Base-by-base conservation (phyloP, 2,888 invertebrate species). In the Augiades crinisus region DNA sequence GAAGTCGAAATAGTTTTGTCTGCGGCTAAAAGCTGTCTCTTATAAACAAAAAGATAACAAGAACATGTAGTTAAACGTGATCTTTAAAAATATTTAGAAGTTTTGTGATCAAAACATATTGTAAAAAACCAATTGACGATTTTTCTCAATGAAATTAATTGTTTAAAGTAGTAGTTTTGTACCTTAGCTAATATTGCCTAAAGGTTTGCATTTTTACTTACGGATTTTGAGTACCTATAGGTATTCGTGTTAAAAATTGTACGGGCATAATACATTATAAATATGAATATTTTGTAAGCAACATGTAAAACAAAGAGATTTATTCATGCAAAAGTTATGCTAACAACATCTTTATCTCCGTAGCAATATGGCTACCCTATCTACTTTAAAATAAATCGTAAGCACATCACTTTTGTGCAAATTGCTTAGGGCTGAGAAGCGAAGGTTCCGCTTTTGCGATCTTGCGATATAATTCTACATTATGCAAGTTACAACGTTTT, bases 401-500 rank as follows among this genome's bases (percentile, higher is more conserved):
- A 41, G 59, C 61, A 55, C 61, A 57, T 62, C 58, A 60, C 58
- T 64, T 62, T 52, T 49, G 73, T 72, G 75, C 68, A 81, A 82
- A 83, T 81, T 76, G 77, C 78, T 73, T 55, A 65, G 66, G 76
- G 72, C 76, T 74, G 72, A 75, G 75, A 75, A 72, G 70, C 57
- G 52, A 68, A 67, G 67, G 66, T 73, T 70, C 61, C 68, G 66
- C 64, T 66, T 63, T 59, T 62, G 60, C 63, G 62, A 64, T 70
- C 70, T 70, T 69, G 68, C 70, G 68, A 66, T 77, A 80, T 86
- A 85, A 83, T 83, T 83, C 80, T 77, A 74, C 71, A 82, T 84
- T 83, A 84, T 79, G 74, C 80, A 76, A 76, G 78, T 79, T 72
- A 83, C 83, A 83, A 69, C 79, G 75, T 77, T 81, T 85, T 88